These are phyloP conservation scores for Apus apus DNA, from an alignment of 2,113 vertebrate species.

Conservation along the genomic window DNA sequence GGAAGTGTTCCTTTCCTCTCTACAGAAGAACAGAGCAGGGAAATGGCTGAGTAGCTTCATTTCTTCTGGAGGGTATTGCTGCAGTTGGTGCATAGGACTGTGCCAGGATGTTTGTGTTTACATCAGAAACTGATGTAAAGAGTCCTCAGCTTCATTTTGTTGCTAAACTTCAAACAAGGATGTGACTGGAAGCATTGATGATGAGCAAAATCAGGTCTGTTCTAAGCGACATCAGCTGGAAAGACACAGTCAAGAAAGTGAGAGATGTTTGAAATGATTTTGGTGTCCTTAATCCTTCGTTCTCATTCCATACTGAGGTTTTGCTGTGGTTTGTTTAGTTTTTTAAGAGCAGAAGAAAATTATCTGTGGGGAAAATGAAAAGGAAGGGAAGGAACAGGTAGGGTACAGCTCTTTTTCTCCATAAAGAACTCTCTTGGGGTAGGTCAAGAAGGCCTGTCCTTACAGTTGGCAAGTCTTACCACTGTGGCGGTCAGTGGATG, in stretches of 20 bases:
- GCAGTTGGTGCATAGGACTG: not conserved
- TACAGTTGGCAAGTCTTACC: not conserved
- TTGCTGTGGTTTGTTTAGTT: too few relatives aligned
- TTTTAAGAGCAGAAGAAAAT: not conserved
- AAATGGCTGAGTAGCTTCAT: not conserved
- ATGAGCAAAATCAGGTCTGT: not conserved
- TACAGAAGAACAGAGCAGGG: not conserved
- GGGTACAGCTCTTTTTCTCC: not conserved
- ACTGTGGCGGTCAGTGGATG: not conserved
- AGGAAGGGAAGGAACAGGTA: not conserved
- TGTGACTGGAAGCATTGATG: not conserved
- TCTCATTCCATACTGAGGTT: accelerated
- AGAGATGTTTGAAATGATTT: not conserved
- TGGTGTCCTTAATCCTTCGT: not conserved
- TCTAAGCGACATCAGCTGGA: not conserved
- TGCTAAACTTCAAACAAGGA: not conserved
- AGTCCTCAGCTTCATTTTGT: not conserved
- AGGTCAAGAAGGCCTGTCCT: not conserved
- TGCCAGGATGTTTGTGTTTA: not conserved
- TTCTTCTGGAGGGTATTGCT: not conserved
- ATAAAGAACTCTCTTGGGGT: not conserved
- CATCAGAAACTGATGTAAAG: too few relatives aligned
- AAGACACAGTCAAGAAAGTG: not conserved
- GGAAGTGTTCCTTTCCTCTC: not conserved
- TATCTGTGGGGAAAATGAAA: not conserved